Percentiles rank a stretch among this genome's conserved stretches.
Evolutionary conservation across 1,140 invertebrate genomes (phyloP).

Genomic region (Achatina immaculata): DNA sequence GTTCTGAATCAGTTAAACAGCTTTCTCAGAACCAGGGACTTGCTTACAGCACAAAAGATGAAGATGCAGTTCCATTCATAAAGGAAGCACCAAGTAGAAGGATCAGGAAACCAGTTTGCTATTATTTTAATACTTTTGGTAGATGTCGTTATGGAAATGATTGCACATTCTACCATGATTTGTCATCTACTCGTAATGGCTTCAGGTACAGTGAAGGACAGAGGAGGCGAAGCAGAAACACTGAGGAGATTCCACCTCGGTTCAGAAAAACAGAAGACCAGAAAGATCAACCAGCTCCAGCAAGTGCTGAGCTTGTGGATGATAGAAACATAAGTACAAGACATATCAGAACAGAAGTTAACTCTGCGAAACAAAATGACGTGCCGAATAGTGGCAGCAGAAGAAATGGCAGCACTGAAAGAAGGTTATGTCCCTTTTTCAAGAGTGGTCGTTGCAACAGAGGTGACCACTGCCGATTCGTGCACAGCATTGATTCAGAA

Average conservation of each 20-base stretch:
- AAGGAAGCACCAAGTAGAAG: not conserved
- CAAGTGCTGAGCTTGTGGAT: not conserved
- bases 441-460: constrained; percentile 43
- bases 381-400: not conserved
- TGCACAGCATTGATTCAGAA: constrained; percentile 29
- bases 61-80: not conserved
- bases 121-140: constrained; percentile 40
- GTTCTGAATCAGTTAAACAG: not conserved
- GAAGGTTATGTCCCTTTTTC: constrained; percentile 45
- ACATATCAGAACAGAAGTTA: not conserved
- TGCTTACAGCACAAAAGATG: not conserved
- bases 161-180: constrained; percentile 50
- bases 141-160: constrained; percentile 51
- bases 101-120: constrained; percentile 7
- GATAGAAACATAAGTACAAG: not conserved
- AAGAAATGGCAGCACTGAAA: not conserved
- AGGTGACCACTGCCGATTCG: constrained; percentile 46
- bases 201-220: not conserved
- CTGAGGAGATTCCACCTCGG: constrained; percentile 2
- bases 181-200: not conserved
- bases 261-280: constrained; percentile 10
- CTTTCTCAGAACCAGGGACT: not conserved
- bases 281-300: not conserved
- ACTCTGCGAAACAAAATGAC: not conserved
- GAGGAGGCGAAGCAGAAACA: not conserved